phyloP scores from a whole-genome alignment of 1,140 invertebrate genomes.

The Drosophila nebulosa region DNA sequence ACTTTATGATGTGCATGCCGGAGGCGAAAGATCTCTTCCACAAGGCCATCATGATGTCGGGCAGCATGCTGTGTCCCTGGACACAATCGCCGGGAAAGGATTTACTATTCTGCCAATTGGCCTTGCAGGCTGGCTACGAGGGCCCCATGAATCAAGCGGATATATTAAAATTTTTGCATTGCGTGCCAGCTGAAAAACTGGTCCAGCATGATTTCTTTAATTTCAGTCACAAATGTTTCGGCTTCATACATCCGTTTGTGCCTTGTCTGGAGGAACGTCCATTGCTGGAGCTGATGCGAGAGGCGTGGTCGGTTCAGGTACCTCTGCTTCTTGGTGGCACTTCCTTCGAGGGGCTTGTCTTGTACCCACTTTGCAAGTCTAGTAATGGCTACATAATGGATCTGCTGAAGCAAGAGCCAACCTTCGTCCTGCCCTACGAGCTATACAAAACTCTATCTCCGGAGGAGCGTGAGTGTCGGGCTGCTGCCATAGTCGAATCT shows the following conservation, averaged over 20 bases:
- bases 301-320: conserved; percentile 68
- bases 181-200: conserved; percentile 83
- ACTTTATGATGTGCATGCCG: conserved; percentile 62
- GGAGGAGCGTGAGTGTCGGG: conserved; percentile 10
- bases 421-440: conserved; percentile 45
- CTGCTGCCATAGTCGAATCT: conserved; percentile 16
- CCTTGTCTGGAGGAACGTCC: conserved; percentile 66
- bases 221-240: conserved; percentile 28
- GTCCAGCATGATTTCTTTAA: conserved; percentile 50
- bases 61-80: conserved; percentile 81
- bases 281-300: conserved; percentile 47
- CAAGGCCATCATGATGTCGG: conserved; percentile 84
- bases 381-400: conserved; percentile 47
- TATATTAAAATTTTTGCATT: conserved; percentile 79
- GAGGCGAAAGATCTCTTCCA: conserved; percentile 82
- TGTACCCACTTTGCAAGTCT: conserved; percentile 41
- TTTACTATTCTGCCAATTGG: conserved; percentile 34
- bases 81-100: conserved; percentile 14
- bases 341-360: conserved; percentile 67
- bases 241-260: conserved; percentile 50
- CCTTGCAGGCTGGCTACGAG: conserved; percentile 43
- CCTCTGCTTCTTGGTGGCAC: conserved; percentile 79
- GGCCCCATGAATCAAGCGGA: conserved; percentile 56
- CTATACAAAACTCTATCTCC: conserved; percentile 20
- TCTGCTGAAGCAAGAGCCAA: conserved; percentile 35